Evolutionary conservation across 2,797 vertebrate species (phyloP).

Genomic region (Peromyscus eremicus): DNA sequence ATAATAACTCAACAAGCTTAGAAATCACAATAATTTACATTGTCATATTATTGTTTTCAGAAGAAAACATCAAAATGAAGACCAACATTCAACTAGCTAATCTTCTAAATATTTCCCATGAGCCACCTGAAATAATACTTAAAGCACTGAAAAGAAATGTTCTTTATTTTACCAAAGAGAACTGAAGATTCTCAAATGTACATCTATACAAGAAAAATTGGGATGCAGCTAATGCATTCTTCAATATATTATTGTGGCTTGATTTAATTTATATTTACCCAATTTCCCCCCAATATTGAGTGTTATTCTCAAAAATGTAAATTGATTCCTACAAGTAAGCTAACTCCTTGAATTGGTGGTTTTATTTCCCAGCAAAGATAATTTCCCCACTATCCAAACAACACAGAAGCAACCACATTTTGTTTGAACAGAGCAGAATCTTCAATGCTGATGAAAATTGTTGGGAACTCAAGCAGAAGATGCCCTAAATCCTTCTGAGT

Average conservation of each 20-base stretch:
- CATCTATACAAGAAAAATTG: neutral
- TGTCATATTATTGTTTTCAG: neutral
- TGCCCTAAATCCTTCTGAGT: neutral
- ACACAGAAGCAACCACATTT: neutral
- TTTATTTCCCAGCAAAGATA: neutral
- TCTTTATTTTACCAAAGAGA: neutral
- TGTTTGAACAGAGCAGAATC: neutral
- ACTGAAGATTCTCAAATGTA: neutral
- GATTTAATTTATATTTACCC: conserved; percentile 24
- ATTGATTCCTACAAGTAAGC: neutral
- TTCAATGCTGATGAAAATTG: neutral
- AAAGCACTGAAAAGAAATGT: neutral
- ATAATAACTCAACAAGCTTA: neutral
- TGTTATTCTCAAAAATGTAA: conserved; percentile 43
- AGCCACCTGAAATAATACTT: neutral
- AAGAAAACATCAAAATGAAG: neutral
- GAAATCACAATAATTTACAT: neutral
- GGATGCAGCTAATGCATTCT: neutral
- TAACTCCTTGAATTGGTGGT: neutral
- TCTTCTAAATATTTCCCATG: neutral
- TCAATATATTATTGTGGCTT: neutral
- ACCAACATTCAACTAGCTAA: neutral
- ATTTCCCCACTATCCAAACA: neutral
- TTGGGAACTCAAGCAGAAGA: neutral
- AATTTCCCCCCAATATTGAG: neutral